Conservation (phyloP, 2,888 invertebrate genomes). For the Spicauda simplicius region DNA sequence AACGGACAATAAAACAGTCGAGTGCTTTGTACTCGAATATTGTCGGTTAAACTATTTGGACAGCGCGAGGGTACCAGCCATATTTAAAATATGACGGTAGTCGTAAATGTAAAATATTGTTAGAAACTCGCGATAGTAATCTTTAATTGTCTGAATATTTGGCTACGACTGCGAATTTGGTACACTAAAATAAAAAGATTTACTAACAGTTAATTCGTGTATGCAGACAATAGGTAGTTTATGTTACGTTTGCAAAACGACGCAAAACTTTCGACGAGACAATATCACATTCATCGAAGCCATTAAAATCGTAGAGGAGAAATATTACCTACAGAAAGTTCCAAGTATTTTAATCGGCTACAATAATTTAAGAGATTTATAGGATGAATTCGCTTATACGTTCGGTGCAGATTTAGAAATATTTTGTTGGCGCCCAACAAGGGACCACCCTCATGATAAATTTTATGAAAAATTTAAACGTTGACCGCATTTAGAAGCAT, state of each 20-base stretch:
- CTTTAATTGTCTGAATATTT: conserved; percentile 1
- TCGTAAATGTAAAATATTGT: background rate
- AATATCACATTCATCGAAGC: conserved; percentile 8
- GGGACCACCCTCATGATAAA: background rate
- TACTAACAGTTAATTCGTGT: background rate
- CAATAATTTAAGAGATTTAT: conserved; percentile 12
- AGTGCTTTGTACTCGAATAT: conserved; percentile 52
- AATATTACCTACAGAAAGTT: conserved; percentile 12
- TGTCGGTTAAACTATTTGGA: conserved; percentile 28
- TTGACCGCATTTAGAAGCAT: too few relatives aligned
- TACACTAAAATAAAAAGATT: too few relatives aligned
- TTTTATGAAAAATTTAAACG: too few relatives aligned
- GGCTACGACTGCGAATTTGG: background rate
- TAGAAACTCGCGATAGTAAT: background rate
- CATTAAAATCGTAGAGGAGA: conserved; percentile 17
- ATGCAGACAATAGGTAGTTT: background rate
- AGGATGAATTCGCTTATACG: background rate
- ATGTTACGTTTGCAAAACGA: background rate
- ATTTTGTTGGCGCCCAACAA: conserved; percentile 27
- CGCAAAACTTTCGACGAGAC: background rate
- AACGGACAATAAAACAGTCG: conserved; percentile 75
- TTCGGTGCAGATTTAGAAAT: background rate
- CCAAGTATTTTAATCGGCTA: conserved; percentile 10
- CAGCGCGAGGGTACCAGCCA: background rate
- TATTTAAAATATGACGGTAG: conserved; percentile 1